Base-by-base conservation (phyloP, 2,888 invertebrate species). In the Lobophora halterata region DNA sequence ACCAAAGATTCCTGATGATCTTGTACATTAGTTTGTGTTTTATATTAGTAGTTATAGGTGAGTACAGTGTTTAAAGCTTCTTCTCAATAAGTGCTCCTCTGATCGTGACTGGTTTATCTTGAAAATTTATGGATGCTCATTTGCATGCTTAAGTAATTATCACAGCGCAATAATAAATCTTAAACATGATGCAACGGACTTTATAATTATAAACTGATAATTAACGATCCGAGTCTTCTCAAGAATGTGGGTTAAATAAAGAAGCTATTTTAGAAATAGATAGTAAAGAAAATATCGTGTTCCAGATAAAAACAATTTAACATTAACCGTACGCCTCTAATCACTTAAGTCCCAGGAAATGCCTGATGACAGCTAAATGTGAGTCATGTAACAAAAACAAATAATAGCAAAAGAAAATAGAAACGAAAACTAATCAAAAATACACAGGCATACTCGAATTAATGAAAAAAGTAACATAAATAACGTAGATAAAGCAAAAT, bases 1-100 rank as follows among this genome's bases (percentile, higher is more conserved):
- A 79, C 87, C 86, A 87, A 87, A 86, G 86, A 87, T 77, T 87
- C 87, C 86, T 85, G 72, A 87, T 87, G 87, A 86, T 87, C 87
- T 87, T 87, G 74, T 87, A 86, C 77, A 87, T 87, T 81, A 85
- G 79, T 79, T 79, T 87, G 81, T 87, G 87, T 83, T 87, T 87
- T 78, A 87, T 87, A 86, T 78, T 87, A 79, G 83, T 87, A 86
- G 87, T 87, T 76, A 83, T 87, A 87, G 87, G 87, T 87, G 57
- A 87, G 87, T 86, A 59, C 50, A 56, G 21, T 54, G 55, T 50
- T 55, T 40, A 49, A 43, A 17, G 24, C 18, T 32, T 45, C 36
- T 44, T 32, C 19, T 47, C 38, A 47, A 46, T 56, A 52, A 44
- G 55, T 56, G 51, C 54, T 52, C 49, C 34, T 28, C 21, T 30